Evolutionary conservation across 2,888 invertebrate species (phyloP), one percentile per base, ranked within the genome.

Genomic region (Cosmia trapezina): DNA sequence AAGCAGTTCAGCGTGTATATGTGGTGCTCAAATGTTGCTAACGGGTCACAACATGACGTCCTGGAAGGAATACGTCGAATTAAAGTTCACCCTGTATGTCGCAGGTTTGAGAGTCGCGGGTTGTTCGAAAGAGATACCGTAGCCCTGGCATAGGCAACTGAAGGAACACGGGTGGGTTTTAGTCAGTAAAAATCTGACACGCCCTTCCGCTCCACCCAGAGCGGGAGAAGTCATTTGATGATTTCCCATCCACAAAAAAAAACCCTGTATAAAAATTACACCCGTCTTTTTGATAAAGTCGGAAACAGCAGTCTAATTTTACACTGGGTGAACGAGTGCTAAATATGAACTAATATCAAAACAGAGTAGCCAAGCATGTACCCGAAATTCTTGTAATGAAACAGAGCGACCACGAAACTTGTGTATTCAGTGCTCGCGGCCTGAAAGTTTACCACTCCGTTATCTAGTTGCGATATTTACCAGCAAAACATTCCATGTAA

Each of bases 381-480:
- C 12, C 17, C 17, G 2, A 56, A 69, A 61, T 69, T 57, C 49
- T 67, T 63, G 70, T 67, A 82, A 57, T 62, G 51, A 68, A 82
- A 78, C 53, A 68, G 56, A 41, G 54, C 17, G 37, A 70, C 67
- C 78, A 37, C 49, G 14, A 78, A 78, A 71, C 78, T 82, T 53
- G n/a, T 53, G 19, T 37, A 37, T 45, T 54, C n/a, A 33, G 14
- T 43, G 33, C 37, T 47, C 11, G 12, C 45, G 22, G 67, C 37
- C 78, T 22, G 5, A 80, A 78, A 80, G 57, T 83, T 80, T 78
- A 28, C n/a, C 19, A 22, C 59, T 56, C 47, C 12, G 63, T 65
- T 61, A 83, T 78, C 67, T 65, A 57, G 78, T 78, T 82, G 57
- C 28, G 14, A 54, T 78, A 12, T 67, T 59, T 83, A 68, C 63